A percentile compares a stretch with the other conserved stretches of the same genome.
phyloP scores from a whole-genome alignment of 2,113 vertebrate species.

The Sander vitreus region DNA sequence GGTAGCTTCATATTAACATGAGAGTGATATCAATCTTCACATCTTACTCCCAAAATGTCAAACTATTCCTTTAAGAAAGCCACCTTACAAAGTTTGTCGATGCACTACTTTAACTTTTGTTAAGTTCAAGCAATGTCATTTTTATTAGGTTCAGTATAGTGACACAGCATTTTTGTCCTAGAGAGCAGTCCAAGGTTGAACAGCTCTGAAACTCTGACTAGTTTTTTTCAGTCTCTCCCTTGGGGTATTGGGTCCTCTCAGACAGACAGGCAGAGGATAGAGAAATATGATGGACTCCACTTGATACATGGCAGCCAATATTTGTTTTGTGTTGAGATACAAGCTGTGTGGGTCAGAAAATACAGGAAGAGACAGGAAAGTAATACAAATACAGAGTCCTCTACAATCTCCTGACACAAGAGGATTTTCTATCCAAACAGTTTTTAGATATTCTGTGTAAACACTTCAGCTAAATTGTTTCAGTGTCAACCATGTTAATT shows the following conservation, averaged over 20 bases:
- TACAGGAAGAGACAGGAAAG: slow-evolving; percentile 12
- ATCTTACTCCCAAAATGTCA: not conserved
- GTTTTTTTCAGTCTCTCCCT: slow-evolving; percentile 46
- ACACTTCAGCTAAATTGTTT: slow-evolving; percentile 29
- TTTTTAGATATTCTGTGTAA: not conserved
- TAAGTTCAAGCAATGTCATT: slow-evolving; percentile 52
- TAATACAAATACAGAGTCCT: slow-evolving; percentile 1
- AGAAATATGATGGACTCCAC: slow-evolving; percentile 46
- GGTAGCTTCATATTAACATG: not conserved
- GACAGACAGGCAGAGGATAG: slow-evolving; percentile 29
- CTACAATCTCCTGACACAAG: slow-evolving; percentile 22
- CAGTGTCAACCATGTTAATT: not conserved
- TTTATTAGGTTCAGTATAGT: slow-evolving; percentile 34
- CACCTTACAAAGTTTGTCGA: not conserved
- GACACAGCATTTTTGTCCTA: slow-evolving; percentile 58
- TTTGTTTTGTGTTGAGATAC: slow-evolving; percentile 55
- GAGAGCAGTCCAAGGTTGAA: slow-evolving; percentile 57
- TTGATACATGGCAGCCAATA: slow-evolving; percentile 52
- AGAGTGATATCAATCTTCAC: not conserved
- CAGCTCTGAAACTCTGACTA: slow-evolving; percentile 42
- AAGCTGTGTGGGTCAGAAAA: slow-evolving; percentile 40
- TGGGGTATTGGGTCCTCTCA: slow-evolving; percentile 21
- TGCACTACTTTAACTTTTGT: slow-evolving; percentile 24
- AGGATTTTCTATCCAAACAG: slow-evolving; percentile 4
- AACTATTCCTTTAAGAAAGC: not conserved